Base-by-base conservation (phyloP, 2,888 invertebrate species). In the Linyphia triangularis region DNA sequence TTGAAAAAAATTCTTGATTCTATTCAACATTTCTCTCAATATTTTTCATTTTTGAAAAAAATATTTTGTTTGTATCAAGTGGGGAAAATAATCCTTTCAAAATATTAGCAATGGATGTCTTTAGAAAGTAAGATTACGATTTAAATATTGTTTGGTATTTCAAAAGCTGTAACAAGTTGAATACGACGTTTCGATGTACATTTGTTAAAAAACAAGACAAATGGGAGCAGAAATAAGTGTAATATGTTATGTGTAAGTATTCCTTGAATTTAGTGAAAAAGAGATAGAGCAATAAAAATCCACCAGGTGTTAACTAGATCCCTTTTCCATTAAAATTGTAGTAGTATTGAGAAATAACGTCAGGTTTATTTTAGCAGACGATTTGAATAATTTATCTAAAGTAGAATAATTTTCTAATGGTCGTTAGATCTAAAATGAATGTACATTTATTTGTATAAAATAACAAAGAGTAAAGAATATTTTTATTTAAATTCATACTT, bases 361-460 rank as follows among this genome's bases (percentile, higher is more conserved):
- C 51, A 51, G 51, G 5, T 51, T 51, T 51, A 51, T 51, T 51
- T 51, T 51, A 13, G n/a, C 51, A 51, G 51, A n/a, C n/a, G 51
- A 13, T 51, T 51, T 51, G 51, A 51, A n/a, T 16, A 16, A 3
- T n/a, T 51, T 9, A 51, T 13, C 13, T 51, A 51, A 13, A 51
- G 16, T 51, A n/a, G n/a, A 51, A 51, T 51, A 51, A 51, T n/a
- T 51, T 51, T n/a, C 5, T n/a, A 51, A 51, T 51, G 51, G 16
- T 9, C 51, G 51, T 51, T 51, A 51, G 51, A 3, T 16, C n/a
- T 51, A 51, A 51, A 51, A n/a, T 3, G 51, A n/a, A 51, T 16
- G 51, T 51, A n/a, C n/a, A 51, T 51, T 51, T 51, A 51, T 51
- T 51, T n/a, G 51, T n/a, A 51, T 51, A 51, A 51, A 51, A 51